Conservation (phyloP, 2,113 vertebrate genomes). For the Lasiurus borealis region DNA sequence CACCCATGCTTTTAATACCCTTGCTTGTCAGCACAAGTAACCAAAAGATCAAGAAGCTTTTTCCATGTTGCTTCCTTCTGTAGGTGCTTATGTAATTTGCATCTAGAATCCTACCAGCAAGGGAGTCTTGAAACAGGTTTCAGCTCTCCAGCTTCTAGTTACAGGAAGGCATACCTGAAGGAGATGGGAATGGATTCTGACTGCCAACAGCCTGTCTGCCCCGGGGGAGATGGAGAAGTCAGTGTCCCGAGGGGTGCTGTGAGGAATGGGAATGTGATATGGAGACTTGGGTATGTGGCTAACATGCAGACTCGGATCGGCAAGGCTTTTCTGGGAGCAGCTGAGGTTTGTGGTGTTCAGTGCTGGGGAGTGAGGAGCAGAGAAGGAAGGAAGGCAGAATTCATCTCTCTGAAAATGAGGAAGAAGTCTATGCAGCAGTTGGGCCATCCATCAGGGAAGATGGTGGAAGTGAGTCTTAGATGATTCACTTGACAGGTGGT, state of each 20-base stretch:
- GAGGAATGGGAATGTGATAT: neutral
- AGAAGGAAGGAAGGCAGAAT: neutral
- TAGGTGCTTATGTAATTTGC: neutral
- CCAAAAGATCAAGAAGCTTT: neutral
- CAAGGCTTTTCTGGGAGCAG: neutral
- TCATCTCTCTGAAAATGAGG: neutral
- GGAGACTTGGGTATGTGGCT: accelerated
- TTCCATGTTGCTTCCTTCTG: neutral
- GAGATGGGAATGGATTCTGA: neutral
- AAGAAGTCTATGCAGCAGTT: neutral
- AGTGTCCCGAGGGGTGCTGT: neutral
- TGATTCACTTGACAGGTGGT: neutral
- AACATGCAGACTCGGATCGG: neutral
- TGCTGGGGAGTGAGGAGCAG: neutral
- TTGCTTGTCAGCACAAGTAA: neutral
- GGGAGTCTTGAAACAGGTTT: neutral
- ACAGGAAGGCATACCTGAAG: neutral
- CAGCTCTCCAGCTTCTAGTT: neutral
- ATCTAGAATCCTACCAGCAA: neutral
- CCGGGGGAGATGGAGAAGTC: neutral
- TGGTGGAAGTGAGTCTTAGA: neutral
- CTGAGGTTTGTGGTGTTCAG: neutral
- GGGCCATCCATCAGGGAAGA: neutral
- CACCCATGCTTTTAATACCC: neutral
- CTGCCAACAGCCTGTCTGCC: neutral